These are phyloP conservation scores for Agriotes lineatus DNA, from an alignment of 2,888 invertebrate genomes.

Conservation along the genomic window DNA sequence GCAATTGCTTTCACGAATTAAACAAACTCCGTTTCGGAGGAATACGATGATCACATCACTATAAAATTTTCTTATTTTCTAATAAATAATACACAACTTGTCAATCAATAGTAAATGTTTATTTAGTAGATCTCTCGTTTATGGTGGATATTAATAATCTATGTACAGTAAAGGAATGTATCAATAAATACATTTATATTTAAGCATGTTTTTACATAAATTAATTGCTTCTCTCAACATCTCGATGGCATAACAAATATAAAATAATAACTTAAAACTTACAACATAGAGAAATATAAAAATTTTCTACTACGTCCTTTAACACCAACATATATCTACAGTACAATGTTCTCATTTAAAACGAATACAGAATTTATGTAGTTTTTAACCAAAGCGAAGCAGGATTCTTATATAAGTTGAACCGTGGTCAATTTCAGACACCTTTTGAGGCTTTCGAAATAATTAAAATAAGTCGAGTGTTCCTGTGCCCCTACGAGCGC, in stretches of 20 bases:
- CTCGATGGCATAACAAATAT: conserved; percentile 21
- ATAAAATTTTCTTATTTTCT: neutral
- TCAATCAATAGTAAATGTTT: conserved; percentile 20
- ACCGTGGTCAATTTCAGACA: neutral
- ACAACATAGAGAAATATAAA: conserved; percentile 9
- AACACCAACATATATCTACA: conserved; percentile 2
- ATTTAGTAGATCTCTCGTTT: conserved; percentile 21
- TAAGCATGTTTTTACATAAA: conserved; percentile 16
- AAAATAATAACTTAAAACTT: conserved; percentile 21
- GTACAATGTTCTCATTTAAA: neutral
- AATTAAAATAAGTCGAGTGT: conserved; percentile 6
- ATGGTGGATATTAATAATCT: conserved; percentile 9
- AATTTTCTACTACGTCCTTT: conserved; percentile 7
- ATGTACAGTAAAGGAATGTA: conserved; percentile 30
- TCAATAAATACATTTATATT: conserved; percentile 30
- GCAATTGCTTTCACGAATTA: no score
- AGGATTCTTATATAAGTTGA: neutral
- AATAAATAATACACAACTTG: conserved; percentile 4
- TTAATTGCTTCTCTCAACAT: conserved; percentile 2
- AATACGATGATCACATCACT: no score
- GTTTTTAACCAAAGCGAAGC: neutral
- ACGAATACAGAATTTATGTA: neutral
- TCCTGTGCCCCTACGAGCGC: neutral
- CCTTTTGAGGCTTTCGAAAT: neutral
- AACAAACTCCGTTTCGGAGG: no score